Base-by-base conservation (phyloP, 1,140 invertebrate species). In the Drosophila chauvacae region DNA sequence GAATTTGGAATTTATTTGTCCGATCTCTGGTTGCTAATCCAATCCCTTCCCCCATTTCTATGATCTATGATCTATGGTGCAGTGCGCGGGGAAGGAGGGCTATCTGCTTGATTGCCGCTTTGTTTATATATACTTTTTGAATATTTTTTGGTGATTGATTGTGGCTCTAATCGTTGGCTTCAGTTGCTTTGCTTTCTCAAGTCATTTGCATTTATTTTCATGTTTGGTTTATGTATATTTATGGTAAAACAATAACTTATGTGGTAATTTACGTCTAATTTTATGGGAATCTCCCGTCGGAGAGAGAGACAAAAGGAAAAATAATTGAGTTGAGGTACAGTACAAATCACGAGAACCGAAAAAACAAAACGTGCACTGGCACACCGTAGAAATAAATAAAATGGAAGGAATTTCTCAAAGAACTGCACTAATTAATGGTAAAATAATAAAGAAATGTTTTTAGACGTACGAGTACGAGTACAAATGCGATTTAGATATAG, bases 311-410 rank as follows among this genome's bases (percentile, higher is more conserved):
- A 33, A 39, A 53, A 76, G 7, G 13, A 26, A 56, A 56, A 63
- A 72, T 55, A 3, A 37, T 35, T 35, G 47, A 70, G 53, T n/a
- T 16, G 65, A 75, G 51, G 30, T 58, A 82, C 68, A 77, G 65
- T 63, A 87, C 62, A 77, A 79, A 69, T 48, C 55, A 63, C 48
- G 41, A 48, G 37, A 68, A 58, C 18, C 14, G 13, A 48, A 48
- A 48, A 58, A 61, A 37, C 20, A 39, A 41, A 77, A 73, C 83
- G 84, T 87, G 83, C 83, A 87, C 71, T 88, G 77, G 76, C 83
- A 83, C 83, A 80, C 82, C 70, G 55, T 65, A 47, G 10, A 74
- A 72, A 63, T 14, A 50, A 53, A 13, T n/a, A n/a, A 72, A 45
- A 42, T 53, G 44, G 9, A 50, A 41, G 41, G 39, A 59, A 73